A percentile compares a stretch with the other conserved stretches of the same genome.
Conservation (phyloP, 1,140 invertebrate species). For the Coboldia fuscipes region DNA sequence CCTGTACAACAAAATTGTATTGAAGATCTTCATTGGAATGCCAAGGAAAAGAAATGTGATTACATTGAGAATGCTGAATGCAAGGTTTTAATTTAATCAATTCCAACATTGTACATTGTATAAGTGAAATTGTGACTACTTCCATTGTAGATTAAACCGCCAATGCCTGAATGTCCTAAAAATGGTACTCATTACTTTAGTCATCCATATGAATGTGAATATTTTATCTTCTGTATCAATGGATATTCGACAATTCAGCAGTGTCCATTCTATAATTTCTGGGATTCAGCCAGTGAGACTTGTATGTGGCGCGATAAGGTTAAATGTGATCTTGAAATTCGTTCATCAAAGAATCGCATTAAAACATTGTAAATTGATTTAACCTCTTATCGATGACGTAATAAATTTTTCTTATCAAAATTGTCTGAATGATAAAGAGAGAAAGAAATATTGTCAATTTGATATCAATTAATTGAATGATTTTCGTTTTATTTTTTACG, state of each 20-base stretch:
- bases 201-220: slow-evolving; percentile 16
- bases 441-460: background rate
- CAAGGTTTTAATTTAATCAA: slow-evolving; percentile 9
- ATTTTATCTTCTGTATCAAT: slow-evolving; percentile 19
- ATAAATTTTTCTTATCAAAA: background rate
- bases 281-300: slow-evolving; percentile 13
- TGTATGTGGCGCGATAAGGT: slow-evolving; percentile 14
- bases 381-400: background rate
- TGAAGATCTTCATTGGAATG: slow-evolving; percentile 15
- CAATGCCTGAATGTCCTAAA: slow-evolving; percentile 11
- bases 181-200: slow-evolving; percentile 17
- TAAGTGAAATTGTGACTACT: slow-evolving; percentile 16
- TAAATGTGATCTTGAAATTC: too few species aligned
- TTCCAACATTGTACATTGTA: slow-evolving; percentile 14
- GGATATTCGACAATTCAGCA: slow-evolving; percentile 16
- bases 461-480: background rate
- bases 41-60: slow-evolving; percentile 12
- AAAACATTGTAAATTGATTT: background rate
- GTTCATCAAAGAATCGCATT: too few species aligned
- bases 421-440: background rate
- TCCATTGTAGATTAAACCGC: slow-evolving; percentile 12
- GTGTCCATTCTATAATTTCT: slow-evolving; percentile 18
- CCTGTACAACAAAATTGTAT: slow-evolving; percentile 17
- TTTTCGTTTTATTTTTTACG: too few species aligned
- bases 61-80: slow-evolving; percentile 14